phyloP scores from a whole-genome alignment of 2,113 vertebrate genomes.

The Dendrocopos noguchii region DNA sequence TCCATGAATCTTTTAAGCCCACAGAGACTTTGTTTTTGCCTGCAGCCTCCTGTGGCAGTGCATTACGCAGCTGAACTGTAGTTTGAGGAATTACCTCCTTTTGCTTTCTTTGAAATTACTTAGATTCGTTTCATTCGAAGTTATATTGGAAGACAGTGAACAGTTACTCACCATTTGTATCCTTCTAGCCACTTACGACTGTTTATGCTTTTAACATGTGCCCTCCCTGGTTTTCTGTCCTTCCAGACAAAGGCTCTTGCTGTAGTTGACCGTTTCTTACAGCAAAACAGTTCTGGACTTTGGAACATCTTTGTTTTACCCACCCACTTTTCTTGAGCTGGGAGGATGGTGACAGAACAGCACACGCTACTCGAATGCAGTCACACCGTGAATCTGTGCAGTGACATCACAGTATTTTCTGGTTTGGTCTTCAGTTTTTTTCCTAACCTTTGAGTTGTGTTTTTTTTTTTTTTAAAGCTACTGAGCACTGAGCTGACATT shows the following conservation, averaged over 20 bases:
- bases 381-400: background rate
- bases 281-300: background rate
- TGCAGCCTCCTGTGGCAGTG: accelerated
- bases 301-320: background rate
- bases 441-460: slow-evolving; percentile 7
- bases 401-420: background rate
- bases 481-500: slow-evolving; percentile 20
- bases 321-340: background rate
- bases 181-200: background rate
- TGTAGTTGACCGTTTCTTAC: background rate
- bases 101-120: background rate
- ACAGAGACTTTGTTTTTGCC: background rate
- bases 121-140: background rate
- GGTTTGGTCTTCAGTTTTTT: background rate
- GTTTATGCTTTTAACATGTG: background rate
- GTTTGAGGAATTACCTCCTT: background rate
- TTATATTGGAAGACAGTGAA: background rate
- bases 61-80: background rate
- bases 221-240: background rate
- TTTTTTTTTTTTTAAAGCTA: slow-evolving; percentile 32
- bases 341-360: background rate
- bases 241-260: background rate
- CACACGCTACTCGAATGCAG: background rate
- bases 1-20: background rate
- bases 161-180: background rate